Percentiles rank a stretch among this genome's conserved stretches.
These are phyloP conservation scores for Climacteris rufus DNA, from an alignment of 2,113 vertebrate genomes.

Conservation along the genomic window DNA sequence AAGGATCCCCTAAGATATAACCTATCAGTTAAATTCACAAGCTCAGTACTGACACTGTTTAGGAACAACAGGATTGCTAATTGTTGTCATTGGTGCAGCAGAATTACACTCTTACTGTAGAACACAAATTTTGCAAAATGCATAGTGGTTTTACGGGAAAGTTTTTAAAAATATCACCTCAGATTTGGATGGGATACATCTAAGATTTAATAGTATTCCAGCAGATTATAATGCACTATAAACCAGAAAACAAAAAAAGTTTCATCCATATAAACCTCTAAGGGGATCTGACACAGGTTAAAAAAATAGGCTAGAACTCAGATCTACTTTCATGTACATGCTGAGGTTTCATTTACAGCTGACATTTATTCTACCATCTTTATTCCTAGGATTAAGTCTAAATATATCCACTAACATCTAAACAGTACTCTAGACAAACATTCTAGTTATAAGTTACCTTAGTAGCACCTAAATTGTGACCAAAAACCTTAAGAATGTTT, in stretches of 20 bases:
- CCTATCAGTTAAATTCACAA: not conserved
- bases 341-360: not conserved
- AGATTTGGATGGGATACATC: not conserved
- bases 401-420: not conserved
- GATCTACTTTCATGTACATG: not conserved
- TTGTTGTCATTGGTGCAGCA: not conserved
- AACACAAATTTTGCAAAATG: not conserved
- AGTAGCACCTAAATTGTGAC: not conserved
- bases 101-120: not conserved
- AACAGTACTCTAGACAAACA: not conserved
- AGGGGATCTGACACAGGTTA: not conserved
- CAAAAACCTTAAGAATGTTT: not conserved
- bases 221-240: fast-evolving
- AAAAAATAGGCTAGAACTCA: not conserved
- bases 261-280: not conserved
- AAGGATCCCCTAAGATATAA: not conserved
- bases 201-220: not conserved
- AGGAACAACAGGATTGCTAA: not conserved
- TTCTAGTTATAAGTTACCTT: not conserved
- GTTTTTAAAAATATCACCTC: not conserved
- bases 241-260: not conserved
- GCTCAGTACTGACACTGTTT: not conserved
- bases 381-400: not conserved
- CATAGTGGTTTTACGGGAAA: not conserved
- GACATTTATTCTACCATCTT: not conserved